Base-by-base conservation (phyloP, 2,797 vertebrate species). In the Oophaga sylvatica region DNA sequence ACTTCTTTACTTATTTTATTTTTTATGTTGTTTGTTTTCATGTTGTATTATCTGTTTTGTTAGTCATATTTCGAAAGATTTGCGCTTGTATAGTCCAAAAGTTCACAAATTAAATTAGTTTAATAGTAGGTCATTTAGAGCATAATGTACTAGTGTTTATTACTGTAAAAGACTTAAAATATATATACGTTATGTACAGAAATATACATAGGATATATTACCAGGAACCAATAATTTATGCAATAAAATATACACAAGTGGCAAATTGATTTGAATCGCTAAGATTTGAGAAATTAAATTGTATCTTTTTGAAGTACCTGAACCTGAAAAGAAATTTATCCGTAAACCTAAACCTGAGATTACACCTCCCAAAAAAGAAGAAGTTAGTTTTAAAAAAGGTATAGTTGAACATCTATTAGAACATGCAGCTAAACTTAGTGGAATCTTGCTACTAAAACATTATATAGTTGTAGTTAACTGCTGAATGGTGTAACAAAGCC, bases 351-450 rank as follows among this genome's bases (percentile, higher is more conserved):
- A 95, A 93, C 94, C 94, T 0, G 94, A 94, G 90, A 89, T 92
- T 88, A 90, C 93, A 87, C 92, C 94, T 83, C 90, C 94, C 86
- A 92, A 93, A 89, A 95, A 93, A 84, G 95, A 96, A 93, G 94
- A 95, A 94, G 91, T 95, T 89, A 91, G 94, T 94, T 93, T 96
- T 91, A 96, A 95, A 93, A 95, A 93, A 92, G 95, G 95, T 96
- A 95, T 48, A 86, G 62, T 65, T 62, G 12, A 82, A 68, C 26
- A 78, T 31, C 8, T 53, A 60, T 60, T 29, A 84, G 15, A 80
- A 22, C 35, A 71, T 60, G 60, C n/a, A 80, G 65, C 75, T 83
- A n/a, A 8, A 35, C 20, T 29, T 83, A 78, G 9, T 9, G 67
- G 0, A 26, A 76, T 67, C 35, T 53, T 79, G 73, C 87, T 82